A percentile compares a stretch with the other conserved stretches of the same genome.
Conservation (phyloP, 2,113 vertebrate genomes). For the Triplophysa siluroides region DNA sequence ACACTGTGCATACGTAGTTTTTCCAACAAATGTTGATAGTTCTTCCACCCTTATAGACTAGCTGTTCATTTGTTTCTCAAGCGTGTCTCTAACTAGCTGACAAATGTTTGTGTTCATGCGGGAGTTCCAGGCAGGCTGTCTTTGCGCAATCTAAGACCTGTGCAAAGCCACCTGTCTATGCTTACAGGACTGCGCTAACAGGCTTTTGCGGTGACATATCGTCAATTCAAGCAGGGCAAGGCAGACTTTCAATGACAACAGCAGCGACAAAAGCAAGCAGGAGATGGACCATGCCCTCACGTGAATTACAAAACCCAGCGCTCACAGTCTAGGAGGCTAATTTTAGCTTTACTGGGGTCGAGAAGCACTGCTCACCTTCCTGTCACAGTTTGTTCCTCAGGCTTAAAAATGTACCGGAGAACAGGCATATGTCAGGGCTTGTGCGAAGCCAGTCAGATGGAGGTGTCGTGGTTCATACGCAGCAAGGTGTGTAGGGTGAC, state of each 20-base stretch:
- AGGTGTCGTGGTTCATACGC: slow-evolving; percentile 11
- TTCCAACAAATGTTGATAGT: too few species aligned
- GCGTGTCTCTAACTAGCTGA: slow-evolving; percentile 18
- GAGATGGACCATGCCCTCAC: slow-evolving; percentile 31
- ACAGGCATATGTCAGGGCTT: slow-evolving; percentile 46
- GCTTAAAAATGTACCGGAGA: slow-evolving; percentile 24
- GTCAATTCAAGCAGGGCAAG: slow-evolving; percentile 48
- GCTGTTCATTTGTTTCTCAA: slow-evolving; percentile 31
- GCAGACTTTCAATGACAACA: slow-evolving; percentile 37
- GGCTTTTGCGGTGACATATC: slow-evolving; percentile 44
- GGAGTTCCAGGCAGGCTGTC: slow-evolving; percentile 34
- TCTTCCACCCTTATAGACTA: neutral
- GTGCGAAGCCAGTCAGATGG: slow-evolving; percentile 23
- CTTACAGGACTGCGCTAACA: slow-evolving; percentile 45
- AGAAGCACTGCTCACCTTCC: slow-evolving; percentile 34
- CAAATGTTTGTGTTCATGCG: slow-evolving; percentile 18
- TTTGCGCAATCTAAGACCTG: slow-evolving; percentile 50
- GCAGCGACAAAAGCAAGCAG: slow-evolving; percentile 37
- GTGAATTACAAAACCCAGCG: slow-evolving; percentile 43
- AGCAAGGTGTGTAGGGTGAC: slow-evolving; percentile 22
- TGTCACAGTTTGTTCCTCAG: slow-evolving; percentile 46
- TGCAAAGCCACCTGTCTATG: slow-evolving; percentile 47
- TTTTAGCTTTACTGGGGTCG: slow-evolving; percentile 22
- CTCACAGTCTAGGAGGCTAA: slow-evolving; percentile 24
- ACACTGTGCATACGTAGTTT: too few species aligned